Base-by-base conservation (phyloP, 2,797 vertebrate genomes). In the Macropodus opercularis region DNA sequence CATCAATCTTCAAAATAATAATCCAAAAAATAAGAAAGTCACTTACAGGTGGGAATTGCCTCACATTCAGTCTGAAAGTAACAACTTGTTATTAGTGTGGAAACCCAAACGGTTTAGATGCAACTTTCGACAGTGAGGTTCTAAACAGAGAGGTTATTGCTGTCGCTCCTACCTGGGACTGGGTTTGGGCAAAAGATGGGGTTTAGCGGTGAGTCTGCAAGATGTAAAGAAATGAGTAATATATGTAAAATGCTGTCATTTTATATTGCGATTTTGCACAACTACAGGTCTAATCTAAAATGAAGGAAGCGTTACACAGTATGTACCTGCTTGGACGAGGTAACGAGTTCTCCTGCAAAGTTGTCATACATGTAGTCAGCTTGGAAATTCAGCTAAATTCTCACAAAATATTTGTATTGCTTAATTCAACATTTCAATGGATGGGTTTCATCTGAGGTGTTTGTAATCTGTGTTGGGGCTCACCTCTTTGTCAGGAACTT, bases 401-500 rank as follows among this genome's bases (percentile, higher is more conserved):
- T n/a, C n/a, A n/a, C n/a, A n/a, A n/a, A n/a, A n/a, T n/a, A n/a
- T n/a, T n/a, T n/a, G n/a, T n/a, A n/a, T n/a, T n/a, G n/a, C n/a
- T n/a, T n/a, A n/a, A n/a, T n/a, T n/a, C n/a, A n/a, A n/a, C n/a
- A n/a, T n/a, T n/a, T n/a, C n/a, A n/a, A n/a, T n/a, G n/a, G n/a
- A n/a, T n/a, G n/a, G n/a, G n/a, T n/a, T n/a, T n/a, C n/a, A n/a
- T 19, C 13, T 14, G 12, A 23, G 50, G 43, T 3, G 29, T 15
- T 23, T 26, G 4, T 5, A 29, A 29, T 5, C 23, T 17, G 5
- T 36, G 11, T 27, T 17, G 58, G 26, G 14, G 7, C 85, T 73
- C 82, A 95, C 94, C 91, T 93, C 84, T 51, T 75, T 75, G 56
- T 94, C 92, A 49, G 92, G 91, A 72, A 91, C 80, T 75, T 93